Evolutionary conservation across 2,888 invertebrate genomes (phyloP), one percentile per base, ranked within the genome.

Genomic region (Caenorhabditis afra): DNA sequence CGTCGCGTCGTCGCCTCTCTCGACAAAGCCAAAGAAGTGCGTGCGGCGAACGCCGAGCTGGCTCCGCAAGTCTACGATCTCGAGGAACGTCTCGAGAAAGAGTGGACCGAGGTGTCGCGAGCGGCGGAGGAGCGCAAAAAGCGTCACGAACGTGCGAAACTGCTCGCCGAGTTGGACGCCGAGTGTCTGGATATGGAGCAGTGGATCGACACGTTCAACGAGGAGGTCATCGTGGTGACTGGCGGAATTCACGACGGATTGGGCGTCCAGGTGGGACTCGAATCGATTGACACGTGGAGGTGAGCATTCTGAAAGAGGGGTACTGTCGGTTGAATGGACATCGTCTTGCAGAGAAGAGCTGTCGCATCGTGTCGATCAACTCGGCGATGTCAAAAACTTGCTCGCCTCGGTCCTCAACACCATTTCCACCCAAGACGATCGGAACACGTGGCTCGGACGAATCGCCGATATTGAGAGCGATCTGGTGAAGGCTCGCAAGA

Each of bases 191-290:
- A 68, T 37, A 57, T 76, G 58, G 76, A 76, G 37, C 68, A 76
- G 20, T 76, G 76, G 76, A 16, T 76, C 8, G 76, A 68, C 29
- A 68, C 76, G 10, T 61, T 76, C 29, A 68, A 64, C 14, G 76
- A 76, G 18, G 64, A 76, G 62, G 44, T 76, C 3, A 37, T 41
- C 11, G 50, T 68, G 12, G 67, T 76, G 16, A 76, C 58, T 2
- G 64, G 68, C n/a, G 45, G 64, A 3, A 76, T 76, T 18, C 68
- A 76, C 57, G 76, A 76, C 35, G 50, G 58, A 7, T 41, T 76
- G 14, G 76, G 68, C 11, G 68, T 76, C 3, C 76, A 76, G 58
- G 62, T 76, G 11, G 76, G 62, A 11, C 37, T 76, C n/a, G 75
- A 75, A 50, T 62, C 67, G 10, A 67, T 75, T 44, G 67, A 67